A percentile compares a stretch with the other conserved stretches of the same genome.
Evolutionary conservation across 2,888 invertebrate species (phyloP).

Genomic region (Fabriciana adippe): DNA sequence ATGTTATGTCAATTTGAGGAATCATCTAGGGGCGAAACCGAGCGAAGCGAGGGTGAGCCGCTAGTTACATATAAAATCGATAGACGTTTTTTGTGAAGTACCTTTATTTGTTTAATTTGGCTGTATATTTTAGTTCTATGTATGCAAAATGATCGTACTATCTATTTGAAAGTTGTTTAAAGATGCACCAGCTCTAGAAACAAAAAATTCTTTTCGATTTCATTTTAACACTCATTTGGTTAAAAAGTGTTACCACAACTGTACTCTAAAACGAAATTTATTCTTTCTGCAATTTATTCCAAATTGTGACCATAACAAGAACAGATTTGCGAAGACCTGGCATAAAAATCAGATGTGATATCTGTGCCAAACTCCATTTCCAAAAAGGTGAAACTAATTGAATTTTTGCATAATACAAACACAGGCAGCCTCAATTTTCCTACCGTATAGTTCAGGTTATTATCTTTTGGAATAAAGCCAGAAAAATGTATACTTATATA

Average conservation of each 20-base stretch:
- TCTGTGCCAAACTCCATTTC: slow-evolving; percentile 24
- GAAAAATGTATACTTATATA: slow-evolving; percentile 8
- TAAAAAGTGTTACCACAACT: neutral
- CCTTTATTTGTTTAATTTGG: too few relatives aligned
- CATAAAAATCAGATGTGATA: slow-evolving; percentile 22
- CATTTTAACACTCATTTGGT: neutral
- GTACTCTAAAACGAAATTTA: neutral
- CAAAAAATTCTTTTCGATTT: neutral
- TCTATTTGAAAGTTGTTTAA: too few relatives aligned
- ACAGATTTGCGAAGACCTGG: slow-evolving; percentile 15
- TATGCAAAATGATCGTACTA: too few relatives aligned
- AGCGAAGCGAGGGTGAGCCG: too few relatives aligned
- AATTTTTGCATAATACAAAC: slow-evolving; percentile 33
- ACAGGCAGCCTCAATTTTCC: slow-evolving; percentile 24
- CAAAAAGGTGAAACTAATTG: slow-evolving; percentile 27
- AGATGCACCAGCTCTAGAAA: too few relatives aligned
- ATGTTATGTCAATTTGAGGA: too few relatives aligned
- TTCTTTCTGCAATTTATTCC: slow-evolving; percentile 3
- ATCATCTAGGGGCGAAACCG: too few relatives aligned
- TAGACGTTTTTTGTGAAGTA: too few relatives aligned
- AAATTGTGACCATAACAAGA: slow-evolving; percentile 2
- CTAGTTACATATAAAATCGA: too few relatives aligned
- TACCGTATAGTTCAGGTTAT: slow-evolving; percentile 29
- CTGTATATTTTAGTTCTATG: too few relatives aligned
- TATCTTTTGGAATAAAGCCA: slow-evolving; percentile 33